Evolutionary conservation across 2,113 vertebrate species (phyloP).

Genomic region (Maccullochella peelii): DNA sequence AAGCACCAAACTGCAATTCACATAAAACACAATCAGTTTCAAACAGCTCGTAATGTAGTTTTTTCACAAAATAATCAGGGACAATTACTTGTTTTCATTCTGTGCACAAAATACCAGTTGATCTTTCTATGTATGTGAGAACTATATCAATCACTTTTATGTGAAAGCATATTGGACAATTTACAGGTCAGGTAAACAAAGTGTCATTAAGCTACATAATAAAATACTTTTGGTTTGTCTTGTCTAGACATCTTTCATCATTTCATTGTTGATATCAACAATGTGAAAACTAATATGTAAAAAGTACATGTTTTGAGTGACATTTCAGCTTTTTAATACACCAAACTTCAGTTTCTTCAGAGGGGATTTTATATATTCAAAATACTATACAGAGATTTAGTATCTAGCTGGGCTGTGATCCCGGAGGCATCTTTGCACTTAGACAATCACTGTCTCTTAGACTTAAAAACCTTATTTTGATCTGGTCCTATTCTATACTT

Average conservation of each 20-base stretch:
- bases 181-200: background rate
- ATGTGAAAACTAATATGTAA: background rate
- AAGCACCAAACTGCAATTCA: conserved; percentile 35
- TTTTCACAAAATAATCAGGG: background rate
- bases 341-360: background rate
- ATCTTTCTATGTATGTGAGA: conserved; percentile 27
- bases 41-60: conserved; percentile 6
- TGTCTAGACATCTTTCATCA: conserved; percentile 11
- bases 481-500: background rate
- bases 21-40: background rate
- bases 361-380: background rate
- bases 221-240: conserved; percentile 27
- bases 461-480: background rate
- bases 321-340: conserved; percentile 7
- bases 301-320: background rate
- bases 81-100: background rate
- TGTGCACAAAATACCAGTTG: conserved; percentile 30
- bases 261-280: background rate
- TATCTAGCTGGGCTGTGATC: background rate
- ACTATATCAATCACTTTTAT: conserved; percentile 1
- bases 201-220: conserved; percentile 13
- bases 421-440: background rate
- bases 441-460: background rate
- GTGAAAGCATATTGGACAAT: background rate
- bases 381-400: conserved; percentile 2